Conservation (phyloP, 2,113 vertebrate genomes). For the Chamaea fasciata region DNA sequence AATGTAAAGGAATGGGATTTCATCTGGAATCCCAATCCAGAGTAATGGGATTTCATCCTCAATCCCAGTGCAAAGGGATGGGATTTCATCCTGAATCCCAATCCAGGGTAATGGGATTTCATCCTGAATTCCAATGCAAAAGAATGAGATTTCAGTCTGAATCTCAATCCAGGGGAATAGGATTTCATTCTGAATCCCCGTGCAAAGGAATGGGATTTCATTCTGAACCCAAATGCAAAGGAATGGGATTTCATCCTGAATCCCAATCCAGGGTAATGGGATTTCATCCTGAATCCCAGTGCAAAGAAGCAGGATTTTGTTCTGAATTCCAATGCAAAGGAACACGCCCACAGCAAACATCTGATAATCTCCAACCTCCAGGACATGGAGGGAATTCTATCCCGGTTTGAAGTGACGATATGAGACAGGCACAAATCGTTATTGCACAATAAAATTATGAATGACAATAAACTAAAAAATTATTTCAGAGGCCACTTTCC, state of each 20-base stretch:
- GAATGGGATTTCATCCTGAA: neutral
- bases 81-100: neutral
- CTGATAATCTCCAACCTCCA: neutral
- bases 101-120: neutral
- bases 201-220: neutral
- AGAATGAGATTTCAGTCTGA: neutral
- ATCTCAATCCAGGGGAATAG: no score
- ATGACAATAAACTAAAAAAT: neutral
- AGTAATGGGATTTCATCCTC: neutral
- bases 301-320: rapidly evolving
- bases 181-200: neutral
- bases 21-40: rapidly evolving
- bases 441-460: neutral
- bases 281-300: neutral
- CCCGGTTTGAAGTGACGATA: neutral
- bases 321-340: no score
- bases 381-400: neutral
- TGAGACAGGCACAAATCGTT: neutral
- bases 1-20: neutral
- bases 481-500: neutral
- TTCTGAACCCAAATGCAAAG: rapidly evolving
- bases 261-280: rapidly evolving
- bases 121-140: rapidly evolving
- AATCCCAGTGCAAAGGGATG: rapidly evolving
- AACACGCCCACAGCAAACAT: neutral